Base-by-base conservation (phyloP, 2,797 vertebrate genomes). In the Hoplostethus mediterraneus region DNA sequence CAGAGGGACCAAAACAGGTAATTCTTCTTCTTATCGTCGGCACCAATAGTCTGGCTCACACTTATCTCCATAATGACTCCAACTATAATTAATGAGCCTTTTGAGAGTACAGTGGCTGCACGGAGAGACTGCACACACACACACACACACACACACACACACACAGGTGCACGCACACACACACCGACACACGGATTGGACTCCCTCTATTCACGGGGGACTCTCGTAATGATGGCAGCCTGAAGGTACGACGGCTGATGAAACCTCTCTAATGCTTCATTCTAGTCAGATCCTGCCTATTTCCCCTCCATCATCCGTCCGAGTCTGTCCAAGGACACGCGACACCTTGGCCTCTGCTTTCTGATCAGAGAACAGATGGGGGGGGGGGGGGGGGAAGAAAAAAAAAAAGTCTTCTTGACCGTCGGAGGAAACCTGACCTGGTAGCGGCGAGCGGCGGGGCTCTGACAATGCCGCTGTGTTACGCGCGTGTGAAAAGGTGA, bases 31-130 rank as follows among this genome's bases (percentile, higher is more conserved):
- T 87, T 85, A 90, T 90, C 83, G 14, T 57, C 74, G 61, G 73
- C 75, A 81, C 68, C 76, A 85, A 90, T 49, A 85, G 77, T 69
- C 80, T 38, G 73, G 14, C 86, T 84, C 83, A 64, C 84, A 81
- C 86, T 91, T 89, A 89, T 93, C 92, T 89, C 84, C 78, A 79
- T 90, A 90, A 89, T 86, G 84, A 83, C 85, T 91, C 86, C 58
- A 21, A 80, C 76, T 81, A 73, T 85, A 90, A 90, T 91, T 91
- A 91, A 92, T 80, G 83, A 86, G 86, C 81, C 81, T 85, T 89
- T 79, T 74, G 84, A 89, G 88, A 84, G 74, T 77, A 82, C 86
- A 80, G 74, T 81, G 85, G 73, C 77, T 69, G n/a, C 48, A 36
- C 60, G 58, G 60, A 67, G 63, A 77, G 64, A 55, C 64, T 44